These are phyloP conservation scores for Xerus inauris DNA, from an alignment of 2,113 vertebrate genomes.

Conservation along the genomic window DNA sequence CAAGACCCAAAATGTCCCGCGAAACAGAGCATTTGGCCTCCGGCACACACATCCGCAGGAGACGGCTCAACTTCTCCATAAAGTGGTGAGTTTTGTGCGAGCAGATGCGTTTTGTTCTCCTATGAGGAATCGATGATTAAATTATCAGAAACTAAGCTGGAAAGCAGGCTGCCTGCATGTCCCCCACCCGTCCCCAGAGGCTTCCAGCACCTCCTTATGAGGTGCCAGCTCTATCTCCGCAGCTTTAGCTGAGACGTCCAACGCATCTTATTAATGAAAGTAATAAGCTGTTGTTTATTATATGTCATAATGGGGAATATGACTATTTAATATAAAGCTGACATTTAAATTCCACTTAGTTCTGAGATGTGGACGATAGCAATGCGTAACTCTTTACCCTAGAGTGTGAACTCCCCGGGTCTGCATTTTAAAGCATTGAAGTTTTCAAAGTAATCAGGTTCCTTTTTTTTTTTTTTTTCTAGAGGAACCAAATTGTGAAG, in stretches of 20 bases:
- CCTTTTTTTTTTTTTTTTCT: constrained; percentile 87
- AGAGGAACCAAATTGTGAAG: constrained; percentile 94
- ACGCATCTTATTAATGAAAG: constrained; percentile 87
- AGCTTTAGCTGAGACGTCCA: constrained; percentile 89
- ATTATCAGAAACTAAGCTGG: constrained; percentile 89
- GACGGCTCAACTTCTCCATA: constrained; percentile 85
- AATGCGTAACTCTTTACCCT: constrained; percentile 88
- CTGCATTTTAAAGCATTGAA: constrained; percentile 90
- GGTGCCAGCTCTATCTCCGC: constrained; percentile 82
- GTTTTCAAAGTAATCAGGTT: constrained; percentile 92
- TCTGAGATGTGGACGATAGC: constrained; percentile 86
- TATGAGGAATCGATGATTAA: constrained; percentile 90
- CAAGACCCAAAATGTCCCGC: constrained; percentile 76
- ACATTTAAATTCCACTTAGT: constrained; percentile 95
- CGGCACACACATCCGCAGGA: constrained; percentile 82
- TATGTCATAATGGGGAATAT: constrained; percentile 90
- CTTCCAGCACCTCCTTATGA: constrained; percentile 83
- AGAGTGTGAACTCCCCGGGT: constrained; percentile 86
- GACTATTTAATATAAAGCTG: constrained; percentile 93
- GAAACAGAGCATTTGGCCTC: constrained; percentile 84
- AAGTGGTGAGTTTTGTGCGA: constrained; percentile 88
- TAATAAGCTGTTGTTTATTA: constrained; percentile 90
- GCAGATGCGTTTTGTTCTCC: constrained; percentile 91
- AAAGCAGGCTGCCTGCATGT: constrained; percentile 83
- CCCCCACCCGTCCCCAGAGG: constrained; percentile 75